Evolutionary conservation across 1,140 invertebrate species (phyloP).

Genomic region (Platyscapa corneri): DNA sequence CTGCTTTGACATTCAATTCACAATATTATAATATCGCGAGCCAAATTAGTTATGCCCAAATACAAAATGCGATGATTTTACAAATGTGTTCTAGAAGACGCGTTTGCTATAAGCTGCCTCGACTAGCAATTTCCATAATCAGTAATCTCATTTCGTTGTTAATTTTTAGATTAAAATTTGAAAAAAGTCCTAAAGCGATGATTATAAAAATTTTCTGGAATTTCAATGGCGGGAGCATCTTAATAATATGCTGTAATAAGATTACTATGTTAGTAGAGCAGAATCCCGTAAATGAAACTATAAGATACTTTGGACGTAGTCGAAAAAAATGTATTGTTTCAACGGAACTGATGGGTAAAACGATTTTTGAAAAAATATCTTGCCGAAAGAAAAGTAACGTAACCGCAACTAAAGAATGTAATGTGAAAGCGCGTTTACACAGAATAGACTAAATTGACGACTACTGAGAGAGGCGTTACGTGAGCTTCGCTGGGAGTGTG

Average conservation of each 20-base stretch:
- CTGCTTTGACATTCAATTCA: neutral
- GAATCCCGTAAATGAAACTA: conserved; percentile 45
- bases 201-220: neutral
- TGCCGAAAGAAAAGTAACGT: neutral
- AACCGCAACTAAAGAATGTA: neutral
- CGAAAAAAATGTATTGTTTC: neutral
- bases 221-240: conserved; percentile 9
- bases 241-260: conserved; percentile 14
- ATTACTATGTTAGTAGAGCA: conserved; percentile 50
- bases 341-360: neutral
- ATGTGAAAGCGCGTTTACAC: conserved; percentile 5
- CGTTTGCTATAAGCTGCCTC: neutral
- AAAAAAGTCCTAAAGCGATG: neutral
- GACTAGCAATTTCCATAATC: too few relatives aligned
- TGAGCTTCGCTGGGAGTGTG: neutral
- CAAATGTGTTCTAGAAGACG: neutral
- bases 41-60: neutral
- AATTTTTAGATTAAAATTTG: neutral
- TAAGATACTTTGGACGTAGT: conserved; percentile 7
- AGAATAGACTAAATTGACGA: conserved; percentile 6
- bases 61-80: neutral
- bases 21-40: neutral
- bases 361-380: neutral
- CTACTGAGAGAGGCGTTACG: neutral
- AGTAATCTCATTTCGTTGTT: too few relatives aligned